Evolutionary conservation across 1,140 invertebrate species (phyloP).

Genomic region (Bombus sylvicola): DNA sequence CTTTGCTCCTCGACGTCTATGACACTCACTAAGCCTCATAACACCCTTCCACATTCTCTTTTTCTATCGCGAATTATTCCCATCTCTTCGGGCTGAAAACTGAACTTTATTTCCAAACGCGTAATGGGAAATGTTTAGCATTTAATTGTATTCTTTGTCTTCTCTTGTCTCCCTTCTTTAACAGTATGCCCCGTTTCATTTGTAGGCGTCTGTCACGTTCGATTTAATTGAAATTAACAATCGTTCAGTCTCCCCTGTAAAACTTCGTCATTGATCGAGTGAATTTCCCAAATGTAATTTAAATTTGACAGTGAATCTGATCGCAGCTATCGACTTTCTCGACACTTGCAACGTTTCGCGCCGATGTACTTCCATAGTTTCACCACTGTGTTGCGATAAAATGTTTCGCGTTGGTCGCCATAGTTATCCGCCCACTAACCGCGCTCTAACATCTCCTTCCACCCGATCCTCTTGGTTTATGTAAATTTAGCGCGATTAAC

Average conservation of each 20-base stretch:
- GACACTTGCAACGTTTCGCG: neutral
- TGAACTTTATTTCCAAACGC: neutral
- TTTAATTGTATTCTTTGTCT: neutral
- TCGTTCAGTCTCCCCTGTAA: neutral
- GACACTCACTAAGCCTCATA: neutral
- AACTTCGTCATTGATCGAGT: neutral
- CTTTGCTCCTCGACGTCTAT: constrained; percentile 10
- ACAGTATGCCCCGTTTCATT: neutral
- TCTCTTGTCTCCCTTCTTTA: neutral
- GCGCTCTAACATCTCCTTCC: neutral
- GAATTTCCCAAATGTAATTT: constrained; percentile 7
- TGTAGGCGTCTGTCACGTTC: neutral
- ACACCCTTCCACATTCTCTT: neutral
- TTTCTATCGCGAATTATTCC: neutral
- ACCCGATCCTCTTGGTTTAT: neutral
- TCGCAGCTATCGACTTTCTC: neutral
- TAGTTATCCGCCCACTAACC: neutral
- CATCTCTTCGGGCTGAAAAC: neutral
- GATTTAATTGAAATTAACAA: neutral
- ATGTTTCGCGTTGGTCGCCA: neutral
- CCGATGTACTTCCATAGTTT: neutral
- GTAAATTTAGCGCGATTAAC: constrained; percentile 27
- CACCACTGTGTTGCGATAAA: neutral
- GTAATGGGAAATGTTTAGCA: neutral
- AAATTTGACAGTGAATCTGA: neutral